phyloP scores from a whole-genome alignment of 1,140 invertebrate species.

The Caenorhabditis latens region DNA sequence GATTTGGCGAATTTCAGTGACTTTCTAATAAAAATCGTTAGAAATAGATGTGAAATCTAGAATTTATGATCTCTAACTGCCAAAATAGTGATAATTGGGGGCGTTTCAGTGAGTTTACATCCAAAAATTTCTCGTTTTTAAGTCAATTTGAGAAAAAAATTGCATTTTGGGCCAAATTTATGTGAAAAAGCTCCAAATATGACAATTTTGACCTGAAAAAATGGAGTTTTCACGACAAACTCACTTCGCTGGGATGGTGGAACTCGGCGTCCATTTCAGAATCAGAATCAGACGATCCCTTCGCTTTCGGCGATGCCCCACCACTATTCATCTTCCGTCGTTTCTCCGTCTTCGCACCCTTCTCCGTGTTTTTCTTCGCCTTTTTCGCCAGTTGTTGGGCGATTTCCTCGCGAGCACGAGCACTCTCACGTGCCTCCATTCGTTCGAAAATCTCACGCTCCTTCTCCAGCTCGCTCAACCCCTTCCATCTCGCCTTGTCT shows the following conservation, averaged over 20 bases:
- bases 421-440: slow-evolving; percentile 64
- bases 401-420: slow-evolving; percentile 27
- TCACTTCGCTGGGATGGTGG: slow-evolving; percentile 73
- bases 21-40: no score
- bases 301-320: background rate
- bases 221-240: background rate
- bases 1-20: no score
- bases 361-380: slow-evolving; percentile 44
- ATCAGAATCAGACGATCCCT: slow-evolving; percentile 59
- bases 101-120: no score
- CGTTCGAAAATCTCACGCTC: slow-evolving; percentile 64
- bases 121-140: no score
- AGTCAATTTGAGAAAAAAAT: no score
- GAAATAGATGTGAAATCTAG: no score
- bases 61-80: no score
- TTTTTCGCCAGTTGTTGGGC: background rate
- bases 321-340: background rate
- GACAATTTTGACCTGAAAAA: no score
- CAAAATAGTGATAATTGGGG: no score
- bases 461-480: slow-evolving; percentile 60
- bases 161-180: no score
- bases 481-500: slow-evolving; percentile 33
- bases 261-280: slow-evolving; percentile 70
- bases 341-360: background rate
- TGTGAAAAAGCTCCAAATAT: no score